phyloP scores from a whole-genome alignment of 2,888 invertebrate genomes.

The Rhingia rostrata region DNA sequence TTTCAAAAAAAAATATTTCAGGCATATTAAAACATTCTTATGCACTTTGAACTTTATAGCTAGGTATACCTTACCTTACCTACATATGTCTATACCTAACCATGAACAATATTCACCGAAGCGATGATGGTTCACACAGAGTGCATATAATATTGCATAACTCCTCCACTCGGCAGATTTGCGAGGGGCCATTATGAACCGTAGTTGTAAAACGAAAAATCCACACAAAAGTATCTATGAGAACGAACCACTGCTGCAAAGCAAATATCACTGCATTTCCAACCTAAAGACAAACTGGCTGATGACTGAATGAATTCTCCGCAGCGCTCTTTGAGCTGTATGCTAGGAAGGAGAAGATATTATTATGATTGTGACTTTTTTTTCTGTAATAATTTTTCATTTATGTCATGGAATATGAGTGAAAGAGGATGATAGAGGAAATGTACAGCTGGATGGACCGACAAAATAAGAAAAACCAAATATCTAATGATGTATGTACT shows the following conservation, averaged over 20 bases:
- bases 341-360: constrained; percentile 39
- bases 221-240: constrained; percentile 52
- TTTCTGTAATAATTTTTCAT: constrained; percentile 56
- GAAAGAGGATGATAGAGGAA: constrained; percentile 34
- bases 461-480: constrained; percentile 17
- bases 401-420: constrained; percentile 52
- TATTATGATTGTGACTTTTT: constrained; percentile 53
- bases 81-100: constrained; percentile 1
- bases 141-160: constrained; percentile 57
- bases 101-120: constrained; percentile 50
- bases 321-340: constrained; percentile 23
- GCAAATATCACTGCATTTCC: constrained; percentile 65
- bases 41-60: constrained; percentile 65
- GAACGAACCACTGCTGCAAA: constrained; percentile 39
- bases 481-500: constrained; percentile 51
- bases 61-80: constrained; percentile 11
- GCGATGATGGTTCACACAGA: constrained; percentile 40
- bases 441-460: constrained; percentile 11
- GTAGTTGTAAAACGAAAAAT: constrained; percentile 55
- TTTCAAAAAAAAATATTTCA: constrained; percentile 55
- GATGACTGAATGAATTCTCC: constrained; percentile 48
- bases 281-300: constrained; percentile 47
- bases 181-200: constrained; percentile 18
- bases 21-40: constrained; percentile 61
- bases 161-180: constrained; percentile 38